phyloP scores from a whole-genome alignment of 2,113 vertebrate genomes.

The Sylvicapra grimmia region DNA sequence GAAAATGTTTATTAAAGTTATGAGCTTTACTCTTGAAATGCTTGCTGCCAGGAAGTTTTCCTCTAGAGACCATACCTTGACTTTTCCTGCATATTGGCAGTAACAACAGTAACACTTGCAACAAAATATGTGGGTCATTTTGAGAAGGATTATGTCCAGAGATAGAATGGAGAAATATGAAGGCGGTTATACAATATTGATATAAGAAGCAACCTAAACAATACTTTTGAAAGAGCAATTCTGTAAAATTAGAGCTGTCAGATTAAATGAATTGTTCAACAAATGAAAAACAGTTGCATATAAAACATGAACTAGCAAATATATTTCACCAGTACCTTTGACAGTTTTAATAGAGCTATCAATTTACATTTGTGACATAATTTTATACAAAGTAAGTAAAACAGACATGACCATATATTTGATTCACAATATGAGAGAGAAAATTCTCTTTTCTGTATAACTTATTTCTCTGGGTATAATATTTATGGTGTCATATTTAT shows the following conservation, averaged over 20 bases:
- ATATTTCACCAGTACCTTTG: neutral
- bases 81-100: neutral
- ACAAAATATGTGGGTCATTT: neutral
- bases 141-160: neutral
- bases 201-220: neutral
- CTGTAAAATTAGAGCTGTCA: conserved; percentile 27
- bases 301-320: neutral
- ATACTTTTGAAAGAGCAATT: neutral
- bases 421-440: neutral
- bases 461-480: neutral
- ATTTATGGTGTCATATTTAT: neutral
- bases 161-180: neutral
- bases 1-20: neutral
- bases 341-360: conserved; percentile 9
- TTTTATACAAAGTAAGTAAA: neutral
- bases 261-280: neutral
- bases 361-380: neutral
- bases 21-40: neutral
- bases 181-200: neutral
- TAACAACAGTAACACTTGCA: neutral
- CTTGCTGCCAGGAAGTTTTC: neutral
- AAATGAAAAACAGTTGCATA: neutral
- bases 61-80: neutral
- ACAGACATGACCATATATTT: neutral
- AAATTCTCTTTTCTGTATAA: neutral